Evolutionary conservation across 2,888 invertebrate genomes (phyloP), one percentile per base, ranked within the genome.

Genomic region (Ptilodon capucinus): DNA sequence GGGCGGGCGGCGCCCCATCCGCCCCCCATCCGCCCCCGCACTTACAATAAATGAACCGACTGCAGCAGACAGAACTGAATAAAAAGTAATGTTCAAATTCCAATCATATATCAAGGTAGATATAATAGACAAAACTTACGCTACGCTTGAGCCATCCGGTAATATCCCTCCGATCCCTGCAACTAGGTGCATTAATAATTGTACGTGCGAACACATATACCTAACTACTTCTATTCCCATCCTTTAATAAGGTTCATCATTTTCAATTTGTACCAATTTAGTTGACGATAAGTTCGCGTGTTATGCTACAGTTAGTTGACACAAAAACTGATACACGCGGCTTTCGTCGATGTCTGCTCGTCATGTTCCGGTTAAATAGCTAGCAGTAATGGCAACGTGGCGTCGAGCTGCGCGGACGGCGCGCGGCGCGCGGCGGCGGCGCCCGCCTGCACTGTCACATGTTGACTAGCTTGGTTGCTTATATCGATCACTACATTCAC

Each of bases 381-480:
- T 82, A 80, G 81, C 76, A 74, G 79, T 73, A 79, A 85, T 86
- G 87, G 86, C 87, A 82, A 81, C 84, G 80, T 78, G 84, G 81
- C 79, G 71, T 71, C 67, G 70, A 68, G 68, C 65, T 62, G 66
- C 64, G 66, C 57, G 48, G 64, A 45, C 52, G 44, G 51, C 56
- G 46, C n/a, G n/a, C n/a, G n/a, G n/a, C n/a, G n/a, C n/a, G n/a
- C n/a, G n/a, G n/a, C n/a, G n/a, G n/a, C 38, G 49, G 60, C 57
- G 58, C 53, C 56, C 64, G 64, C 65, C 64, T 60, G 69, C 68
- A 57, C 76, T 71, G 80, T 80, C 87, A 78, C 87, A 65, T 64
- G 75, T 76, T 89, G 89, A 90, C 89, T 90, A 89, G 90, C 88
- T 88, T 81, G 76, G 81, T 88, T 86, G 85, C 86, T 84, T 82